These are phyloP conservation scores for Acanthosepion esculentum DNA, from an alignment of 2,888 invertebrate genomes.

Conservation along the genomic window DNA sequence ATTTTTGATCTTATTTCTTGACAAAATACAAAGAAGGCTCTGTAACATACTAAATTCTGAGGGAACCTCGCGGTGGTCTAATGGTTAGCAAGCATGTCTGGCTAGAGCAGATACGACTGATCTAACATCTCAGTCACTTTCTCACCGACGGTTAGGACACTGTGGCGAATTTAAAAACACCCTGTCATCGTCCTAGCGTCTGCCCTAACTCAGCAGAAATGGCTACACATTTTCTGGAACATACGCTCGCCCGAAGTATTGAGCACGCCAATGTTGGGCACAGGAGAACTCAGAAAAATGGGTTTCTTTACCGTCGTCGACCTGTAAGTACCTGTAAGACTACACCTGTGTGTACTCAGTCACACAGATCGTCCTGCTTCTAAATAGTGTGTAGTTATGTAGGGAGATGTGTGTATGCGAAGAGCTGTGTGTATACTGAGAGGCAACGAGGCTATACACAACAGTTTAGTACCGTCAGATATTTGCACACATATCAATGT, in stretches of 20 bases:
- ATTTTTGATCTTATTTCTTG: too few species aligned
- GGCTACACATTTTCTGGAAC: conserved; percentile 47
- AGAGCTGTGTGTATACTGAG: neutral
- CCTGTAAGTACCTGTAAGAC: conserved; percentile 38
- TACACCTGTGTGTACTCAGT: neutral
- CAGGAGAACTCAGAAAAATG: conserved; percentile 36
- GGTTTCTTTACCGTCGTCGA: conserved; percentile 37
- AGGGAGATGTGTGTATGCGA: neutral
- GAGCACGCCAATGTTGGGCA: neutral
- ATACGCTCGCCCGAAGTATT: conserved; percentile 15
- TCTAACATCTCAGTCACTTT: too few species aligned
- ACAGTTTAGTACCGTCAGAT: neutral
- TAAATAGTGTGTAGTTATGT: neutral
- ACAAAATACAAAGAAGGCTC: too few species aligned
- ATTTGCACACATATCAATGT: neutral
- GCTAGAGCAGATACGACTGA: too few species aligned
- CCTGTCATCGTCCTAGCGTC: neutral
- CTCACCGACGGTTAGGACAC: neutral
- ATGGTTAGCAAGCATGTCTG: too few species aligned
- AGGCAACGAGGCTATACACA: neutral
- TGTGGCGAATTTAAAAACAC: neutral
- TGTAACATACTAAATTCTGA: too few species aligned
- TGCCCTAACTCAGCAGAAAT: neutral
- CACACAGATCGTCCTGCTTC: neutral
- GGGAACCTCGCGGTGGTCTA: too few species aligned